phyloP scores from a whole-genome alignment of 2,888 invertebrate species.

The Drosophila ezoana region DNA sequence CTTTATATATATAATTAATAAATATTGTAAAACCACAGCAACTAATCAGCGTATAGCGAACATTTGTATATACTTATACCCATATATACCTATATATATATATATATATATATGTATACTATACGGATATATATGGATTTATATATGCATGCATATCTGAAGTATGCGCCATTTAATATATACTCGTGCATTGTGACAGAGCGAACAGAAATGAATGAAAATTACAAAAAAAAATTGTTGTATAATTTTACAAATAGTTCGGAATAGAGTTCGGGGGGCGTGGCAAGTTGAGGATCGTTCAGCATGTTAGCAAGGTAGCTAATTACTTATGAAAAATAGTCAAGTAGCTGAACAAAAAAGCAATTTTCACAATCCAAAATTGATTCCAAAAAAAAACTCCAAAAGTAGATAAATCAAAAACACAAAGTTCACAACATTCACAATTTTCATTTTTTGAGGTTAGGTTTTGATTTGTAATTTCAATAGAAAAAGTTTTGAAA shows the following conservation, averaged over 20 bases:
- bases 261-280: background rate
- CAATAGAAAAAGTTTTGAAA: too few species aligned
- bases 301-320: conserved; percentile 35
- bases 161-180: conserved; percentile 36
- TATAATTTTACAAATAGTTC: conserved; percentile 51
- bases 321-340: conserved; percentile 41
- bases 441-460: too few species aligned
- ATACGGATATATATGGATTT: conserved; percentile 14
- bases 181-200: conserved; percentile 26
- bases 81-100: too few species aligned
- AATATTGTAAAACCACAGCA: conserved; percentile 47
- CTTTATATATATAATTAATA: conserved; percentile 37
- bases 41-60: conserved; percentile 41
- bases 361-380: conserved; percentile 29
- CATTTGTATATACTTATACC: conserved; percentile 40
- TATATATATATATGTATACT: conserved; percentile 26
- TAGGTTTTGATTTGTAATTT: too few species aligned
- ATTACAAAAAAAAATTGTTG: conserved; percentile 47
- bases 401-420: background rate
- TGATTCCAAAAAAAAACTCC: too few species aligned
- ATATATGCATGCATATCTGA: conserved; percentile 45
- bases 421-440: background rate
- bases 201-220: conserved; percentile 24
- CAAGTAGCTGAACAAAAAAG: conserved; percentile 47
- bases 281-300: conserved; percentile 26